Evolutionary conservation across 2,888 invertebrate species (phyloP).

Genomic region (Agrilus cyanescens): DNA sequence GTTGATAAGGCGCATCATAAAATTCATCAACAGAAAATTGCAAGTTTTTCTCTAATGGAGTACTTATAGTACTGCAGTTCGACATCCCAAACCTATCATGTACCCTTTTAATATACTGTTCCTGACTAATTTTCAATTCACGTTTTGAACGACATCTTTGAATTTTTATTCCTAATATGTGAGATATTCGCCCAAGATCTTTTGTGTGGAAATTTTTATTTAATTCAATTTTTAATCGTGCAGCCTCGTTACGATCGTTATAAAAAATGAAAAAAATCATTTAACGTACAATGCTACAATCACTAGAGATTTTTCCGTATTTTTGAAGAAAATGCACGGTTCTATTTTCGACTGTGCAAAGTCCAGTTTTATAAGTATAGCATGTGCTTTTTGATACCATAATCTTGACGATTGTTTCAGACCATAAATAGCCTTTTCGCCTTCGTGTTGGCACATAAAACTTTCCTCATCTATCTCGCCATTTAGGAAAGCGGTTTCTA

Average conservation of each 20-base stretch:
- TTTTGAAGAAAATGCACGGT: too few species aligned
- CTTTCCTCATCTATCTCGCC: conserved; percentile 16
- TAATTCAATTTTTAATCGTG: too few species aligned
- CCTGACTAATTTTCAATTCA: too few species aligned
- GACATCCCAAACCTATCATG: too few species aligned
- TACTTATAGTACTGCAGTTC: conserved; percentile 7
- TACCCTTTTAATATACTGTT: too few species aligned
- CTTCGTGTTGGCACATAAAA: conserved; percentile 16
- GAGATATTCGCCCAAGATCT: too few species aligned
- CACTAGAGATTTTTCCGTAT: neutral
- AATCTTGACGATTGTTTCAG: conserved; percentile 16
- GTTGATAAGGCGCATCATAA: neutral
- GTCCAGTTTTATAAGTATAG: conserved; percentile 7
- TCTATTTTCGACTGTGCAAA: neutral
- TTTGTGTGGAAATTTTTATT: too few species aligned
- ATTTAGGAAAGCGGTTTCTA: conserved; percentile 20
- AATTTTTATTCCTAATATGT: too few species aligned
- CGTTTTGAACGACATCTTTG: too few species aligned
- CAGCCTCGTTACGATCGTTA: too few species aligned
- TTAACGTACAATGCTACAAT: too few species aligned
- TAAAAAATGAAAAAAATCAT: too few species aligned
- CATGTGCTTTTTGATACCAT: conserved; percentile 15
- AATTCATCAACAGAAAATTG: neutral
- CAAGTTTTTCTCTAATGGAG: conserved; percentile 7
- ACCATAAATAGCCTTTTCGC: conserved; percentile 19